phyloP scores from a whole-genome alignment of 2,888 invertebrate species.

The Plebejus anna region DNA sequence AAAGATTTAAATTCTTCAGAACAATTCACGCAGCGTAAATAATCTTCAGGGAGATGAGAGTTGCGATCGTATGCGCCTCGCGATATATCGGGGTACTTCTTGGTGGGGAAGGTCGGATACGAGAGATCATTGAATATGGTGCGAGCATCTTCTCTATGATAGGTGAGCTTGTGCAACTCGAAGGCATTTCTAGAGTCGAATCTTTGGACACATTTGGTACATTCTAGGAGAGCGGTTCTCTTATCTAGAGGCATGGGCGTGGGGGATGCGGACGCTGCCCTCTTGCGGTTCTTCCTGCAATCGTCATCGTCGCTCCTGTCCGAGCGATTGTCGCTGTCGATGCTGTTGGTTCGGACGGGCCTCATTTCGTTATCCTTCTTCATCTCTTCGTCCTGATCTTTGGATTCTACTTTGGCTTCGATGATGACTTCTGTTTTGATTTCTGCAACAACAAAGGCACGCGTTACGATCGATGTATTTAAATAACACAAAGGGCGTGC shows the following conservation, averaged over 20 bases:
- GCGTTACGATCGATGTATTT: slow-evolving; percentile 70
- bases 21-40: slow-evolving; percentile 85
- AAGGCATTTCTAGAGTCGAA: slow-evolving; percentile 87
- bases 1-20: slow-evolving; percentile 85
- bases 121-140: slow-evolving; percentile 85
- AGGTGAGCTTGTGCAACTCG: slow-evolving; percentile 84
- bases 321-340: slow-evolving; percentile 79
- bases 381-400: slow-evolving; percentile 51
- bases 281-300: slow-evolving; percentile 57
- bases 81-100: slow-evolving; percentile 89
- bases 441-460: slow-evolving; percentile 72
- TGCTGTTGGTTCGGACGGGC: slow-evolving; percentile 64
- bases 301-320: slow-evolving; percentile 77
- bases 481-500: slow-evolving; percentile 60
- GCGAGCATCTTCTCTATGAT: slow-evolving; percentile 80
- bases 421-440: slow-evolving; percentile 75
- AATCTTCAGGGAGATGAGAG: slow-evolving; percentile 81
- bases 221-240: slow-evolving; percentile 77
- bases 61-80: slow-evolving; percentile 85
- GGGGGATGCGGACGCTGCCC: slow-evolving; percentile 66
- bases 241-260: slow-evolving; percentile 64
- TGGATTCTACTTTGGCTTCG: slow-evolving; percentile 67
- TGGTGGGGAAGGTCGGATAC: slow-evolving; percentile 89
- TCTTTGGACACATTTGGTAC: slow-evolving; percentile 85
- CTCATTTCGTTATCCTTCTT: slow-evolving; percentile 57